Percentiles rank a stretch among this genome's conserved stretches.
These are phyloP conservation scores for Drosophila rubida DNA, from an alignment of 2,888 invertebrate species.

Conservation along the genomic window DNA sequence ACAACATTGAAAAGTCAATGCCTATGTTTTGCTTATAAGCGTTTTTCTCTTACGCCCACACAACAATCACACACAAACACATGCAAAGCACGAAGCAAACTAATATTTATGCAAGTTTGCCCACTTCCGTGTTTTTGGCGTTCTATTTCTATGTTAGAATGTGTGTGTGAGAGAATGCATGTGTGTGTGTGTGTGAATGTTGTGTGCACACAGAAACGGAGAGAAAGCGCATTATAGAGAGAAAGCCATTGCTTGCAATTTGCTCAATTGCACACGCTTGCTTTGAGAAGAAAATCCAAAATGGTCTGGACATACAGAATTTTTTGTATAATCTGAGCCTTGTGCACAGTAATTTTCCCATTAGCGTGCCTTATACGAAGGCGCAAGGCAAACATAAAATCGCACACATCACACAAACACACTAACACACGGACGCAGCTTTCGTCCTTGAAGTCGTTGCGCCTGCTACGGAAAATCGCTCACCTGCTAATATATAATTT, in stretches of 20 bases:
- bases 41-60: slow-evolving; percentile 32
- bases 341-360: slow-evolving; percentile 38
- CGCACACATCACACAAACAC: slow-evolving; percentile 7
- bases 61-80: slow-evolving; percentile 4
- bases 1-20: slow-evolving; percentile 63
- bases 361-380: slow-evolving; percentile 42
- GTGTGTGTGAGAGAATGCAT: not conserved
- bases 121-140: slow-evolving; percentile 68
- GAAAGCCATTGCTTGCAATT: slow-evolving; percentile 59
- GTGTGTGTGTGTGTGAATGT: slow-evolving; percentile 13
- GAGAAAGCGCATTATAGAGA: slow-evolving; percentile 72
- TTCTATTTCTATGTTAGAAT: slow-evolving; percentile 52
- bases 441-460: slow-evolving; percentile 62
- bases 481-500: slow-evolving; percentile 66
- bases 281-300: slow-evolving; percentile 26
- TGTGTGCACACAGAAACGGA: slow-evolving; percentile 29
- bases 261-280: slow-evolving; percentile 53
- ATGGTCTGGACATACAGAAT: slow-evolving; percentile 37
- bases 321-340: slow-evolving; percentile 30
- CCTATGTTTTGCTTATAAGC: slow-evolving; percentile 34
- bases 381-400: slow-evolving; percentile 47
- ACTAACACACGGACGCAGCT: slow-evolving; percentile 2
- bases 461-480: slow-evolving; percentile 45
- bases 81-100: slow-evolving; percentile 27
- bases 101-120: slow-evolving; percentile 61